Percentiles rank a stretch among this genome's conserved stretches.
Conservation (phyloP, 2,888 invertebrate species). For the Dusona sp. region DNA sequence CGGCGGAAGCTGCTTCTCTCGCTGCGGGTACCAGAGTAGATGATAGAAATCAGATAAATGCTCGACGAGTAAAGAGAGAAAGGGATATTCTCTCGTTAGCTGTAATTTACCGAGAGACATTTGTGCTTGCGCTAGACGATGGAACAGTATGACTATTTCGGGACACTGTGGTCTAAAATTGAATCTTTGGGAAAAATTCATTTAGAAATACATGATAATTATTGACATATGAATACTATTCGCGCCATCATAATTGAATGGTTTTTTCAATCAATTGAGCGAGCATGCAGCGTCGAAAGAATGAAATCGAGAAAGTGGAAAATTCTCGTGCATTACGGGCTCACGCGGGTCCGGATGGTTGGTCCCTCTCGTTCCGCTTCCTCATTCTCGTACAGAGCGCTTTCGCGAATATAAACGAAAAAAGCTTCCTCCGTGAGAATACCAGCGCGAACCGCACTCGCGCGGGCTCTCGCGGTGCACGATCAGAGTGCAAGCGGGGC, state of each 20-base stretch:
- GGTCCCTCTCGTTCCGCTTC: constrained; percentile 9
- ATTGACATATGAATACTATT: not conserved
- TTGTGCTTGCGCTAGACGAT: not conserved
- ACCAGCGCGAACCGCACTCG: not conserved
- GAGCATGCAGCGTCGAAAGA: not conserved
- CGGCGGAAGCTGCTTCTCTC: constrained; percentile 56
- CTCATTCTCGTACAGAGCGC: not conserved
- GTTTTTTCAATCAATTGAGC: not conserved
- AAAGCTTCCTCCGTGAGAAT: not conserved
- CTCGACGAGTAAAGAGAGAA: constrained; percentile 30
- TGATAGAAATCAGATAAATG: constrained; percentile 67
- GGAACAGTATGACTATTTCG: not conserved
- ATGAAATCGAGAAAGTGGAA: constrained; percentile 14
- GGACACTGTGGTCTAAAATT: constrained; percentile 13
- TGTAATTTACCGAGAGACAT: constrained; percentile 61
- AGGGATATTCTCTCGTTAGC: constrained; percentile 57
- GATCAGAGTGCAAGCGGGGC: not conserved
- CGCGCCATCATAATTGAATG: not conserved
- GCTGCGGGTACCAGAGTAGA: constrained; percentile 46
- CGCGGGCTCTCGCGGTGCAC: not conserved
- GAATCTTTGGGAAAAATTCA: not conserved
- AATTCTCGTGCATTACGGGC: not conserved
- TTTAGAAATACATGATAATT: not conserved
- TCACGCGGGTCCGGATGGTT: constrained; percentile 1
- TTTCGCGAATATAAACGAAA: not conserved